These are phyloP conservation scores for Rhagoletis pomonella DNA, from an alignment of 1,140 invertebrate species.

Conservation along the genomic window DNA sequence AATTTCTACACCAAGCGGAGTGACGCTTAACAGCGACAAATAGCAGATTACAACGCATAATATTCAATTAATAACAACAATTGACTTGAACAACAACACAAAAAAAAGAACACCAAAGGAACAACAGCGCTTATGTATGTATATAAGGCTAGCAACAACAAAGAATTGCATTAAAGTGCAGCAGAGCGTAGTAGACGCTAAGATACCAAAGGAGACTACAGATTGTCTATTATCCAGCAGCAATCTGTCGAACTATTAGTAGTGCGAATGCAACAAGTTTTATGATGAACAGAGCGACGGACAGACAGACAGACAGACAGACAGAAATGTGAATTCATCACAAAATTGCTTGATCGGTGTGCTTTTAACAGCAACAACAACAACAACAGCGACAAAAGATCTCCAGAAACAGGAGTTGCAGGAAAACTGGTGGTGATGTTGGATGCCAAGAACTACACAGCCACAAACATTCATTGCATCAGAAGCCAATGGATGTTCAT, in stretches of 20 bases:
- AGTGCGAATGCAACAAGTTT: constrained; percentile 50
- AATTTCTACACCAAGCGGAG: neutral
- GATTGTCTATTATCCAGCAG: neutral
- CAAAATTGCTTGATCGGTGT: neutral
- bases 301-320: neutral
- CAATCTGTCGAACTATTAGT: constrained; percentile 14
- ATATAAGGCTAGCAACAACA: neutral
- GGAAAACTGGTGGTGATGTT: neutral
- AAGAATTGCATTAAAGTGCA: neutral
- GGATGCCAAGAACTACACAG: neutral
- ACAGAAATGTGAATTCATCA: neutral
- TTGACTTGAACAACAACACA: neutral
- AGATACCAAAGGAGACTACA: too few relatives aligned
- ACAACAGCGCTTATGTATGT: neutral
- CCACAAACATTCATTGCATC: neutral
- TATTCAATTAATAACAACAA: constrained; percentile 51
- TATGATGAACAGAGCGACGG: neutral
- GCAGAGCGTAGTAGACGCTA: too few relatives aligned
- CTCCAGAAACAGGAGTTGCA: too few relatives aligned
- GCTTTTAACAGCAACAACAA: neutral
- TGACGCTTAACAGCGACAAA: constrained; percentile 29
- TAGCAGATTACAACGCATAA: constrained; percentile 29
- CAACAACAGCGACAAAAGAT: neutral
- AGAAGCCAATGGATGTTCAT: neutral
- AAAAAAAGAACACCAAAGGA: neutral